Evolutionary conservation across 2,113 vertebrate species (phyloP).

Genomic region (Calonectris borealis): DNA sequence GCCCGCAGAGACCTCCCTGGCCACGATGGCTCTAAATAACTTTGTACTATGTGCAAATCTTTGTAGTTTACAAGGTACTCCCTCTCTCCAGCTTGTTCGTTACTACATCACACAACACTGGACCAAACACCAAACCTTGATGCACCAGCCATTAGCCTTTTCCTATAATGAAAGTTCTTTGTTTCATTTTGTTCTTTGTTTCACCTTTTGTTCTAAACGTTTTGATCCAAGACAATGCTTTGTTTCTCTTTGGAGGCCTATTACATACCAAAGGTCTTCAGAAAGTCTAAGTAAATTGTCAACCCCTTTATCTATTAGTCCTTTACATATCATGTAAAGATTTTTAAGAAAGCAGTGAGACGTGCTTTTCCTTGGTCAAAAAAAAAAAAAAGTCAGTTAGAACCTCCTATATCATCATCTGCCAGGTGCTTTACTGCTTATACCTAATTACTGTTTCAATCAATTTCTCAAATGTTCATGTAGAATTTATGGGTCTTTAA

Average conservation of each 20-base stretch:
- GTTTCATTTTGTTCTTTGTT: background rate
- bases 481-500: conserved; percentile 29
- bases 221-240: background rate
- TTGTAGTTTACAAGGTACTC: background rate
- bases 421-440: conserved; percentile 20
- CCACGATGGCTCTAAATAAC: background rate
- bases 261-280: background rate
- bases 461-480: conserved; percentile 17
- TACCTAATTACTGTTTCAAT: conserved; percentile 36
- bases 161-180: background rate
- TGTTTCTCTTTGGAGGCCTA: background rate
- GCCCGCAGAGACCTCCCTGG: background rate
- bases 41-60: background rate
- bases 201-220: background rate
- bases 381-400: background rate
- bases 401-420: background rate
- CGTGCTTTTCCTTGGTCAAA: background rate
- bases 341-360: background rate
- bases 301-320: background rate
- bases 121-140: background rate
- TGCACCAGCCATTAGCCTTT: background rate
- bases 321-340: background rate
- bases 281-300: background rate
- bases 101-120: background rate
- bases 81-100: background rate